These are phyloP conservation scores for Solen grandis DNA, from an alignment of 1,140 invertebrate genomes.

Conservation along the genomic window DNA sequence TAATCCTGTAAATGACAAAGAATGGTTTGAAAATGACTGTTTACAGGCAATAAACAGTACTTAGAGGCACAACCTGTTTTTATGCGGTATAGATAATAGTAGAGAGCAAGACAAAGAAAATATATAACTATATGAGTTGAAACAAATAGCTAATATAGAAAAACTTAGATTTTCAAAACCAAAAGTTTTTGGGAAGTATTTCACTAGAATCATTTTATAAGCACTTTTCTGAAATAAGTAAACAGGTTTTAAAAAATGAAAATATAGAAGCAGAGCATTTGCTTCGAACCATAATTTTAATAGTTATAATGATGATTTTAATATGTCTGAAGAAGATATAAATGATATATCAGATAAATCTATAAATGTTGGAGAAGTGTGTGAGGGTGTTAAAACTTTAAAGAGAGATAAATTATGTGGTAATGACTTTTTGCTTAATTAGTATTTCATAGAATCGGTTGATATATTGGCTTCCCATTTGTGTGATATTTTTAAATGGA, in stretches of 20 bases:
- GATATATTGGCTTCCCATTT: constrained; percentile 13
- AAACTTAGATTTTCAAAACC: neutral
- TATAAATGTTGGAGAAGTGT: constrained; percentile 2
- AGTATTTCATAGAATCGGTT: neutral
- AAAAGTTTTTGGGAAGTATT: neutral
- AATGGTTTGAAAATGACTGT: too few relatives aligned
- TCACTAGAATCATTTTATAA: neutral
- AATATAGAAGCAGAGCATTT: neutral
- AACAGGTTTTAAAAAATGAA: neutral
- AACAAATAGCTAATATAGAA: too few relatives aligned
- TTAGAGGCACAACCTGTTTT: too few relatives aligned
- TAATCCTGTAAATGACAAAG: too few relatives aligned
- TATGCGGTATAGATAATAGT: too few relatives aligned
- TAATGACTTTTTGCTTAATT: constrained; percentile 1
- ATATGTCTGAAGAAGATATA: neutral
- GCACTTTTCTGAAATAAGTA: too few relatives aligned
- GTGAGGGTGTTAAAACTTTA: neutral
- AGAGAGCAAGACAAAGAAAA: too few relatives aligned
- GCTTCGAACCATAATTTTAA: too few relatives aligned
- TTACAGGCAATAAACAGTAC: too few relatives aligned
- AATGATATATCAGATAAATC: too few relatives aligned
- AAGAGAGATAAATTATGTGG: neutral
- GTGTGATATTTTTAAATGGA: constrained; percentile 13
- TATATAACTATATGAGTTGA: too few relatives aligned
- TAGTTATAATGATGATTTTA: neutral